Evolutionary conservation across 1,140 invertebrate species (phyloP), one percentile per base, ranked within the genome.

Genomic region (Euwallacea fornicatus): DNA sequence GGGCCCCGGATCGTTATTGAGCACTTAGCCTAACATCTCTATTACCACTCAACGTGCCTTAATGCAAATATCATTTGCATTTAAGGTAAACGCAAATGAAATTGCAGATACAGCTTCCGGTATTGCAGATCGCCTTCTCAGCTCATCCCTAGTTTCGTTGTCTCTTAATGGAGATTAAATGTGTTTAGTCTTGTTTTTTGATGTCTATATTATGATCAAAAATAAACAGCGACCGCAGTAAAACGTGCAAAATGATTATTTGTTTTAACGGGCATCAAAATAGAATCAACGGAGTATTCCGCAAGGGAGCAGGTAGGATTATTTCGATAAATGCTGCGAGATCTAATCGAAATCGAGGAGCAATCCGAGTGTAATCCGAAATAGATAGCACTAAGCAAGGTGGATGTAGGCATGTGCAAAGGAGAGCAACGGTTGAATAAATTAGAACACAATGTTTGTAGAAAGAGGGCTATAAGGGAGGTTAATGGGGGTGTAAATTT

Each of bases 401-500:
- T 33, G 21, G 21, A 33, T 33, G 9, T 56, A 56, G 16, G 16
- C 9, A 56, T 15, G 54, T 21, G 16, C n/a, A 56, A 56, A 56
- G 54, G 46, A 50, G 46, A 56, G 46, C 58, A 58, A 54, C 60
- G 67, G 62, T 69, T 69, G 67, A 69, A 69, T 69, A 69, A 69
- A 69, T 69, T 69, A 59, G 60, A 63, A 47, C 11, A 44, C 50
- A 55, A 16, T 44, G 50, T 56, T 46, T 55, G 11, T 13, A 33
- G 47, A 63, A 69, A 62, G 15, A 69, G 42, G 67, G 59, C 53
- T 55, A 59, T 46, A 69, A 62, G 50, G 67, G 60, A 42, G 67
- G 59, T 69, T 69, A 63, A 69, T 69, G 67, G 67, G 60, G 59
- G 59, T 69, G 67, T 69, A 69, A 69, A 69, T 69, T 69, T 69